phyloP scores from a whole-genome alignment of 2,888 invertebrate species.

The Steinernema carpocapsae region DNA sequence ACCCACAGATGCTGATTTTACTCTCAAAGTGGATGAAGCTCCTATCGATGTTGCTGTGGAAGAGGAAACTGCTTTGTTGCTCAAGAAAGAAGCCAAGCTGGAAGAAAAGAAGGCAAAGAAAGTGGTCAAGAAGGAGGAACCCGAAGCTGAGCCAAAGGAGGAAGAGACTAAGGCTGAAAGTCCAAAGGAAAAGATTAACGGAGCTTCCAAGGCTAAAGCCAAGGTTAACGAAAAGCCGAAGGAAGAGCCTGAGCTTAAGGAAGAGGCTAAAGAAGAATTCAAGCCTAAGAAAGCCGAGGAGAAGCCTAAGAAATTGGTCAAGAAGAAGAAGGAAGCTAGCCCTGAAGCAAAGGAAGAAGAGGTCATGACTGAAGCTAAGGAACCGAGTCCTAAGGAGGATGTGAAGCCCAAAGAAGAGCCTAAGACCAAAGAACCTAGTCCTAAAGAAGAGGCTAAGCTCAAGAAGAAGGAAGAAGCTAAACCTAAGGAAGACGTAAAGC shows the following conservation, averaged over 20 bases:
- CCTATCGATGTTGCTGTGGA: no score
- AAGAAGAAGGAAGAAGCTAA: constrained; percentile 40
- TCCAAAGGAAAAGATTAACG: constrained; percentile 31
- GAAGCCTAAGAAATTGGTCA: constrained; percentile 40
- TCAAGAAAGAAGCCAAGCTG: no score
- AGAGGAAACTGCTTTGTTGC: no score
- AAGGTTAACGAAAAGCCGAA: no score
- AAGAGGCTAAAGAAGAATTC: constrained; percentile 42
- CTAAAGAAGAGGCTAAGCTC: no score
- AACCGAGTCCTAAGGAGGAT: constrained; percentile 1
- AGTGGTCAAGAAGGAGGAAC: constrained; percentile 33
- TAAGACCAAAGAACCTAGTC: constrained; percentile 38
- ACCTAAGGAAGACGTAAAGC: constrained; percentile 23
- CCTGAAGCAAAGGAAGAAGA: constrained; percentile 6
- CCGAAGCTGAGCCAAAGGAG: constrained; percentile 4
- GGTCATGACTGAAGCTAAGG: constrained; percentile 27
- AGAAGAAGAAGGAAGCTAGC: constrained; percentile 40
- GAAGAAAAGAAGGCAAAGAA: no score
- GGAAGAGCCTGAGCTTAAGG: constrained; percentile 31
- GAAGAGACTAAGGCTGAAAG: constrained; percentile 14
- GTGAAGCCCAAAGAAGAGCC: constrained; percentile 34
- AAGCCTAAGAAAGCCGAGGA: constrained; percentile 43
- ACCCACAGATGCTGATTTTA: no score
- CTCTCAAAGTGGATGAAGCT: no score
- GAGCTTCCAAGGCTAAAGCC: constrained; percentile 36